A percentile compares a stretch with the other conserved stretches of the same genome.
phyloP scores from a whole-genome alignment of 2,888 invertebrate species.

The Dasypogon diadema region DNA sequence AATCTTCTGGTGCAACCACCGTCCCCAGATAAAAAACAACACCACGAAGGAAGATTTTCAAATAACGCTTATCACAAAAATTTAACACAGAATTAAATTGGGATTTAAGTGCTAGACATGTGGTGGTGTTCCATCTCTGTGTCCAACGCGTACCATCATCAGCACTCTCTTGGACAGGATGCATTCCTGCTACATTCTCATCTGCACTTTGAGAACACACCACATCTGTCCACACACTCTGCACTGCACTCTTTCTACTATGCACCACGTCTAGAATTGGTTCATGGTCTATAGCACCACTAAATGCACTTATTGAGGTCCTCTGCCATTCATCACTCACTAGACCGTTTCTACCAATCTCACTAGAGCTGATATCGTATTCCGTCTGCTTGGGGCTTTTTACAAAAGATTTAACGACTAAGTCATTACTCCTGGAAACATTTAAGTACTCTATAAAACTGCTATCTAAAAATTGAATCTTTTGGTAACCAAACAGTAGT shows the following conservation, averaged over 20 bases:
- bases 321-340: conserved; percentile 20
- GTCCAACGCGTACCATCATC: too few relatives aligned
- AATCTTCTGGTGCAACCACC: conserved; percentile 2
- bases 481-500: conserved; percentile 50
- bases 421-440: conserved; percentile 17
- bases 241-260: conserved; percentile 11
- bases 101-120: not conserved
- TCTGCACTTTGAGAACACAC: not conserved
- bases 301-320: conserved; percentile 4
- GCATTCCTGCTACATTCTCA: too few relatives aligned
- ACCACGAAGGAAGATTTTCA: conserved; percentile 41
- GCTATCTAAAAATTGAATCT: conserved; percentile 56
- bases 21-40: not conserved
- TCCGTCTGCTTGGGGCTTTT: not conserved
- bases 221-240: not conserved
- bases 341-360: not conserved
- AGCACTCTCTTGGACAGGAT: too few relatives aligned
- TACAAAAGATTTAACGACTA: conserved; percentile 31
- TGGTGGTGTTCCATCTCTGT: too few relatives aligned
- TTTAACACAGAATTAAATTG: conserved; percentile 38
- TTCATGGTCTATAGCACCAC: not conserved
- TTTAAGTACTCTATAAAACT: conserved; percentile 54
- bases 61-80: conserved; percentile 54
- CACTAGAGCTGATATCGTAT: conserved; percentile 9
- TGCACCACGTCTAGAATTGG: conserved; percentile 19